A percentile compares a stretch with the other conserved stretches of the same genome.
Conservation (phyloP, 1,140 invertebrate species). For the Triops longicaudatus region DNA sequence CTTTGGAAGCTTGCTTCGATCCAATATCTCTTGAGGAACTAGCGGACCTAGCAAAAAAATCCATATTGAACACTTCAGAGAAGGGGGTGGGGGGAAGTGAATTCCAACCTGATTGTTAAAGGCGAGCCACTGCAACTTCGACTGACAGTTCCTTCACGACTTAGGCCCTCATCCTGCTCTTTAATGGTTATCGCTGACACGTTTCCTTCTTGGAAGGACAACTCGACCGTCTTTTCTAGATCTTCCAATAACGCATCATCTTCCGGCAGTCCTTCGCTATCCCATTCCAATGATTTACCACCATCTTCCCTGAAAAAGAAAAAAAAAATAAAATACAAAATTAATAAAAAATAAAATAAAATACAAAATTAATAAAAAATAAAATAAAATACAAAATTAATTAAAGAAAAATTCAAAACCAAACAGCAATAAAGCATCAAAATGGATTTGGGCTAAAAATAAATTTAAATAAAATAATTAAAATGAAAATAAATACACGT, state of each 20-base stretch:
- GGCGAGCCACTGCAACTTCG: constrained; percentile 24
- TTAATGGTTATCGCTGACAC: constrained; percentile 30
- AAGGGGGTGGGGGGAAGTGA: not conserved
- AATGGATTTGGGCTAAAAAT: too few relatives aligned
- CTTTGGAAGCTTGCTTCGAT: constrained; percentile 13
- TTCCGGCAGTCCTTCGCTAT: constrained; percentile 34
- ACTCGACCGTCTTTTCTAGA: constrained; percentile 16
- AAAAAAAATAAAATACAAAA: not conserved
- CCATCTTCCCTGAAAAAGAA: constrained; percentile 33
- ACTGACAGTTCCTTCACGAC: not conserved
- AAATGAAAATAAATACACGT: too few relatives aligned
- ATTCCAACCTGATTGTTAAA: constrained; percentile 26
- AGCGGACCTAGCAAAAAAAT: constrained; percentile 27
- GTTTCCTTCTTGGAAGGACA: constrained; percentile 18
- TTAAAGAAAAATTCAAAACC: not conserved
- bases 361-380: not conserved
- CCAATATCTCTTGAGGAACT: constrained; percentile 18
- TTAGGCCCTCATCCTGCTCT: constrained; percentile 30
- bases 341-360: not conserved
- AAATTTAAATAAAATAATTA: too few relatives aligned
- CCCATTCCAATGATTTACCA: constrained; percentile 37
- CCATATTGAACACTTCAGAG: constrained; percentile 18
- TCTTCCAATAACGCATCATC: constrained; percentile 22
- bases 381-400: not conserved
- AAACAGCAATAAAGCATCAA: not conserved